Percentiles rank a stretch among this genome's conserved stretches.
Evolutionary conservation across 2,113 vertebrate genomes (phyloP).

Genomic region (Mobula hypostoma): DNA sequence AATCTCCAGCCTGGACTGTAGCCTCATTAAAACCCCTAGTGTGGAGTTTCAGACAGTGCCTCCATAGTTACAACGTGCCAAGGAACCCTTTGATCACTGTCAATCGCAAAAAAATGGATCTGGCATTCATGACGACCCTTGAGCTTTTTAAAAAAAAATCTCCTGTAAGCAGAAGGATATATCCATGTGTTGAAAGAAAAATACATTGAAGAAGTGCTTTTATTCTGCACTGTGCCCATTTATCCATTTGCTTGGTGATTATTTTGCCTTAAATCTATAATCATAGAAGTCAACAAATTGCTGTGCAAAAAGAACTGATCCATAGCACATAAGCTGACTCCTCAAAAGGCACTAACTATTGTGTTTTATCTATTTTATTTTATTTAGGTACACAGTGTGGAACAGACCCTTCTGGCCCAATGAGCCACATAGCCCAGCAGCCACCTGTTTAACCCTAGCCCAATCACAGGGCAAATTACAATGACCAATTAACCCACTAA

Average conservation of each 20-base stretch:
- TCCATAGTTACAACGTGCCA: not conserved
- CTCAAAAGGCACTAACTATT: not conserved
- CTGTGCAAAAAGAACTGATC: not conserved
- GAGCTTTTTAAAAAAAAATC: not conserved
- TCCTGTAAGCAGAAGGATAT: not conserved
- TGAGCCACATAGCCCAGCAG: no score
- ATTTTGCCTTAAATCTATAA: not conserved
- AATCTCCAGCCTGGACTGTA: slow-evolving; percentile 11
- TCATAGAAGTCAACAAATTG: not conserved
- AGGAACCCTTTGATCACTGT: not conserved
- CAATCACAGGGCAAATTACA: no score
- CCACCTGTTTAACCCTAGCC: no score
- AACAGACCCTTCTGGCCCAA: no score
- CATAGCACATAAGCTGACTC: not conserved
- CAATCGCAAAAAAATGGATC: not conserved
- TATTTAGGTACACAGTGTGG: no score
- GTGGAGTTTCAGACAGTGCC: not conserved
- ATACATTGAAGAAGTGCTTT: not conserved
- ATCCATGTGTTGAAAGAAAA: not conserved
- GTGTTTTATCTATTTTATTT: not conserved
- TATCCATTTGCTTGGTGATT: not conserved
- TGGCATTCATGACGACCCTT: not conserved
- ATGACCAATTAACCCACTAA: no score
- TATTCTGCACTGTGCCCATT: not conserved
- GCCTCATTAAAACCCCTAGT: not conserved